These are phyloP conservation scores for Mactromeris polynyma DNA, from an alignment of 2,888 invertebrate species.

Conservation along the genomic window DNA sequence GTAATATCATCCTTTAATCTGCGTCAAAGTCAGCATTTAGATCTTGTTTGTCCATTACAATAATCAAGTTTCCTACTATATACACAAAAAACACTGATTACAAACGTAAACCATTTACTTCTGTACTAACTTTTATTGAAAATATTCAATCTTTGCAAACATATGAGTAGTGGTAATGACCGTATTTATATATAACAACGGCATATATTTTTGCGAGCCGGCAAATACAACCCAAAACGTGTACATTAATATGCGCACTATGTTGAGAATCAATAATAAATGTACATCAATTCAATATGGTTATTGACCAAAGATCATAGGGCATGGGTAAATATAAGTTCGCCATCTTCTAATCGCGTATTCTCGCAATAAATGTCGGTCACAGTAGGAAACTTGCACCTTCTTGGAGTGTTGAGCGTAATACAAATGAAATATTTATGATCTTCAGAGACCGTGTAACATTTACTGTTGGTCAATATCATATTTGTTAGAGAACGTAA, in stretches of 20 bases:
- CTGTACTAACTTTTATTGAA: too few relatives aligned
- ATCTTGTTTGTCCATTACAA: too few relatives aligned
- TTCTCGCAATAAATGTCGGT: neutral
- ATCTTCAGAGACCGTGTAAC: neutral
- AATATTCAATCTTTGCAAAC: too few relatives aligned
- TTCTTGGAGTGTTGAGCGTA: neutral
- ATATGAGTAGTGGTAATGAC: too few relatives aligned
- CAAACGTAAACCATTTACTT: too few relatives aligned
- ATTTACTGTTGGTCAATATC: neutral
- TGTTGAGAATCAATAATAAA: neutral
- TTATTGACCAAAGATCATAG: neutral
- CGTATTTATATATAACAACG: too few relatives aligned
- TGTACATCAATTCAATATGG: neutral
- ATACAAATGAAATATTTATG: constrained; percentile 13
- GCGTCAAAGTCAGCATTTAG: too few relatives aligned
- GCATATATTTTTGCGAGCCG: neutral
- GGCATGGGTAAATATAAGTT: neutral
- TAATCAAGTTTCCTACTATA: too few relatives aligned
- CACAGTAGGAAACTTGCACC: neutral
- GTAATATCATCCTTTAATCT: too few relatives aligned
- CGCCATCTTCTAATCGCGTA: neutral
- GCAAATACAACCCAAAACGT: neutral
- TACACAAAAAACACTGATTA: too few relatives aligned
- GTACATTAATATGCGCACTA: neutral
- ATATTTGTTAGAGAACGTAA: neutral